These are phyloP conservation scores for Bombus sylvicola DNA, from an alignment of 1,140 invertebrate species.

Conservation along the genomic window DNA sequence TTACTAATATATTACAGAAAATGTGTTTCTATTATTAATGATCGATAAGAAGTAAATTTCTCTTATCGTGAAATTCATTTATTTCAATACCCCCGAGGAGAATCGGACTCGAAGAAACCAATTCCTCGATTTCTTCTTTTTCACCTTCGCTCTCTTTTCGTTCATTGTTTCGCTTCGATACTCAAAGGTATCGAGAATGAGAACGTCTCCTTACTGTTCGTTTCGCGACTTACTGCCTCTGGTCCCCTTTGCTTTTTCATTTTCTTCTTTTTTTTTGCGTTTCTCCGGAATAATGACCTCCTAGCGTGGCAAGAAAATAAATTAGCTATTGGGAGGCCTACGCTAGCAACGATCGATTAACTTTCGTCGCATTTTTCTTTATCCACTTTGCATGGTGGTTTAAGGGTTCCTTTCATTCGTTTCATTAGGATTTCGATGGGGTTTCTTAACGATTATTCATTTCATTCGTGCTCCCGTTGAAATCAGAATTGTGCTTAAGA, in stretches of 20 bases:
- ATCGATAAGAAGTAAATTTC: background rate
- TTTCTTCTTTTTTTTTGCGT: conserved; percentile 17
- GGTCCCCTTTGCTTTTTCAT: background rate
- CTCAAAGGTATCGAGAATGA: conserved; percentile 36
- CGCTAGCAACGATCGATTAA: conserved; percentile 56
- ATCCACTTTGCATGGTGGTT: background rate
- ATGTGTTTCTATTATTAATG: background rate
- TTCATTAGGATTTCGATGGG: background rate
- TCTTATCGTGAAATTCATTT: no score
- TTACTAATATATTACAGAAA: background rate
- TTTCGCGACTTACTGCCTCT: conserved; percentile 13
- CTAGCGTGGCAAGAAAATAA: conserved; percentile 56
- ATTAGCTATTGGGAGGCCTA: conserved; percentile 55
- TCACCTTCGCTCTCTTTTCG: background rate
- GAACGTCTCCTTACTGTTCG: conserved; percentile 1
- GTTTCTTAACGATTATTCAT: background rate
- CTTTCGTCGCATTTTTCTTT: conserved; percentile 42
- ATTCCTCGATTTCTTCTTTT: conserved; percentile 1
- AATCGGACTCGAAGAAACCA: background rate
- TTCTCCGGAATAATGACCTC: conserved; percentile 56
- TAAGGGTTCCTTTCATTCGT: no score
- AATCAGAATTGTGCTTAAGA: conserved; percentile 8
- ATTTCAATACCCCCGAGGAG: conserved; percentile 27
- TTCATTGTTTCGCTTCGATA: conserved; percentile 39
- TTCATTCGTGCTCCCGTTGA: background rate